Base-by-base conservation (phyloP, 2,888 invertebrate genomes). In the Apamea sordens region DNA sequence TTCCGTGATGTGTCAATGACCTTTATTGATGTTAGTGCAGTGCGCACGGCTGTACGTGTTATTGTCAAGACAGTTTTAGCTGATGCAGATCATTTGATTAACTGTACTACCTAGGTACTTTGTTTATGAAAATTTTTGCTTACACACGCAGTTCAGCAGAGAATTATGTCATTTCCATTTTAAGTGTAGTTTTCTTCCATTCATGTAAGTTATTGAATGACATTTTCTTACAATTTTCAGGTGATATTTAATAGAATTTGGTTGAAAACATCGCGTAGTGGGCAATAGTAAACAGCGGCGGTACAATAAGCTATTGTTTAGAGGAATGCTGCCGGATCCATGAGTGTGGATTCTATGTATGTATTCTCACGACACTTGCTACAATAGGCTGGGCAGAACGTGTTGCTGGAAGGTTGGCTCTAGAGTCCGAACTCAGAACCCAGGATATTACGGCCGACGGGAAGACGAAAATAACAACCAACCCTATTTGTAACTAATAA, bases 1-100 rank as follows among this genome's bases (percentile, higher is more conserved):
- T 93, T 94, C 93, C 93, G 94, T 82, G 86, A 89, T 89, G 84
- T 86, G 94, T 93, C 94, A 93, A 89, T 88, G 94, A 94, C 93
- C 93, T 90, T 83, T 88, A 92, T 91, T 79, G 88, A 79, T 94
- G 92, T 92, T 90, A 89, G 76, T 88, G 89, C 86, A 87, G 79
- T 88, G 88, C 36, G 83, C 86, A 77, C 67, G 73, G 44, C 15
- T 72, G 86, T 74, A 73, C 86, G 59, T 76, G 73, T 59, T 88
- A 76, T 76, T 77, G 86, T 86, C 83, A 72, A 73, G 88, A 82
- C 70, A 64, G 65, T 78, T 82, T 88, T 72, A 65, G 88, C 86
- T 82, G 88, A 86, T 65, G 74, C 44, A n/a, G 74, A 86, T 67
- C 44, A 67, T 36, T 70, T 15, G 50, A 75, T 70, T 53, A 47